Conservation (phyloP, 2,888 invertebrate species). For the Dasysyrphus albostriatus region DNA sequence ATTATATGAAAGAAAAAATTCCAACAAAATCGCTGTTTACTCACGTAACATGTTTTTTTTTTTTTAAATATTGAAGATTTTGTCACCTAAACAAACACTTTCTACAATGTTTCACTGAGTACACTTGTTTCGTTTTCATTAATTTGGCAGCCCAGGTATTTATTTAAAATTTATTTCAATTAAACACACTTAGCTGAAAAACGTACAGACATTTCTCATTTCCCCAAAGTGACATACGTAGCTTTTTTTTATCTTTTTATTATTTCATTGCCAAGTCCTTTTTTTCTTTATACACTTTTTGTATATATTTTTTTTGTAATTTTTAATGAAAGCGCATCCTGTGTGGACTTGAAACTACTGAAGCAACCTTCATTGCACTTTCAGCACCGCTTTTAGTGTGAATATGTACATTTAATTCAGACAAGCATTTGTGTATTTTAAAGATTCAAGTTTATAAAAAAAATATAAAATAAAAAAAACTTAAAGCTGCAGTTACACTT, state of each 20-base stretch:
- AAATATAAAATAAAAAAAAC: slow-evolving; percentile 18
- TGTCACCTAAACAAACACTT: background rate
- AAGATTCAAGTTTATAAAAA: slow-evolving; percentile 44
- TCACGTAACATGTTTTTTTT: no score
- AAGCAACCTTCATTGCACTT: slow-evolving; percentile 41
- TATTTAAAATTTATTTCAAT: slow-evolving; percentile 10
- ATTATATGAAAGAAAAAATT: no score
- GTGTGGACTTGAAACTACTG: slow-evolving; percentile 28
- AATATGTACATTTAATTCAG: slow-evolving; percentile 11
- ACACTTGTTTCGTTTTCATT: background rate
- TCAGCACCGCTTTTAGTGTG: slow-evolving; percentile 10
- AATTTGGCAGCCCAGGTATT: background rate
- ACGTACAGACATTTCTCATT: slow-evolving; percentile 11
- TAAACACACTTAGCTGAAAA: slow-evolving; percentile 1
- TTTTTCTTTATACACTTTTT: background rate
- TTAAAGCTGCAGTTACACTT: slow-evolving; percentile 48
- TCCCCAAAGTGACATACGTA: slow-evolving; percentile 17
- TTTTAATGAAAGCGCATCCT: slow-evolving; percentile 35
- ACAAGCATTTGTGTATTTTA: slow-evolving; percentile 25
- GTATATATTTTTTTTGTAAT: slow-evolving; percentile 8
- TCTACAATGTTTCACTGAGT: background rate
- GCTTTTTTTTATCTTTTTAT: background rate
- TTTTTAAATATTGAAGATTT: background rate
- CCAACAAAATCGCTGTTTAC: no score
- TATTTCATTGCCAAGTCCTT: slow-evolving; percentile 24